These are phyloP conservation scores for Dromaius novaehollandiae DNA, from an alignment of 2,113 vertebrate genomes.

Conservation along the genomic window DNA sequence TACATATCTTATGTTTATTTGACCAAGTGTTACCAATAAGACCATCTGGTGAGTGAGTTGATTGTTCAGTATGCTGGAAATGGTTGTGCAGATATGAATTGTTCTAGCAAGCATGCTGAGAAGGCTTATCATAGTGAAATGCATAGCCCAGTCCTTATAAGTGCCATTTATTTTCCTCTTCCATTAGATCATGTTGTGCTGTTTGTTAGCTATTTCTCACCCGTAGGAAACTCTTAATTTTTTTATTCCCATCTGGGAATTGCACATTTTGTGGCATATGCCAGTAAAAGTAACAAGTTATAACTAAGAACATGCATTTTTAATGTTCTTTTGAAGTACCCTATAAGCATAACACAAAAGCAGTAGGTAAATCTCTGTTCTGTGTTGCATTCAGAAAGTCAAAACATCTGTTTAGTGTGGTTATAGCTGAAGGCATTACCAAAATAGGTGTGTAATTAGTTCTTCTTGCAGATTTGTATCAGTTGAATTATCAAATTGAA, in stretches of 20 bases:
- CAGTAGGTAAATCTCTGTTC: conserved; percentile 54
- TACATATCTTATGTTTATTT: conserved; percentile 19
- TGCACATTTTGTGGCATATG: conserved; percentile 40
- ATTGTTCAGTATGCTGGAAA: conserved; percentile 29
- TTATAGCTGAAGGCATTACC: conserved; percentile 50
- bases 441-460: not conserved
- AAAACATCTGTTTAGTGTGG: conserved; percentile 58
- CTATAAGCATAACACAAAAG: conserved; percentile 55
- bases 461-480: not conserved
- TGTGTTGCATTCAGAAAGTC: conserved; percentile 32
- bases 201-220: conserved; percentile 28
- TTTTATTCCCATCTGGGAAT: conserved; percentile 59
- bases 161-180: not conserved
- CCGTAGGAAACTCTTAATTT: not conserved
- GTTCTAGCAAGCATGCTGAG: not conserved
- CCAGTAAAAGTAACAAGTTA: conserved; percentile 59
- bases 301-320: conserved; percentile 35
- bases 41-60: conserved; percentile 34
- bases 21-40: conserved; percentile 8
- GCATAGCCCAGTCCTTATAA: not conserved
- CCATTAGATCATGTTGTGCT: not conserved
- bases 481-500: not conserved
- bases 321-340: conserved; percentile 46
- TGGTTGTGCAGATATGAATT: not conserved
- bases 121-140: not conserved